Evolutionary conservation across 2,797 vertebrate genomes (phyloP).

Genomic region (Danio kyathit): DNA sequence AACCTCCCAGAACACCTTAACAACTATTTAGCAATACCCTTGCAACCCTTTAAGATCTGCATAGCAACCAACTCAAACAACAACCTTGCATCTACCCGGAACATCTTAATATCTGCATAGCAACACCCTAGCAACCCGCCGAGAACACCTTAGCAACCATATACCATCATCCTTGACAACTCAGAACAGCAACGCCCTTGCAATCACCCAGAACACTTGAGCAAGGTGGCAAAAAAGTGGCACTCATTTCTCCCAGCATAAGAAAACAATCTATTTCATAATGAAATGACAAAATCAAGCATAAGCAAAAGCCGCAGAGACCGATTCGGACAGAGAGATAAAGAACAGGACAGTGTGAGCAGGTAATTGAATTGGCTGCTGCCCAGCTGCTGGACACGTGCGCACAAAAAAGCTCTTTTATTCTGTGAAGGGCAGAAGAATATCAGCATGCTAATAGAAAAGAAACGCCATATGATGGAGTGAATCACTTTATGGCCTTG

Average conservation of each 20-base stretch:
- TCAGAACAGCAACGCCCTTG: not conserved
- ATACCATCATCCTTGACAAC: not conserved
- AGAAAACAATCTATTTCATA: conserved; percentile 1
- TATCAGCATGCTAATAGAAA: conserved; percentile 21
- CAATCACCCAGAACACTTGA: not conserved
- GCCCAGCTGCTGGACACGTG: not conserved
- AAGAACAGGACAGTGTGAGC: not conserved
- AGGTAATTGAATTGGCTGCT: conserved; percentile 8
- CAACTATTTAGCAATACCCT: not conserved
- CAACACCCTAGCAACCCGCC: not conserved
- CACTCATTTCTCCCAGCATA: not conserved
- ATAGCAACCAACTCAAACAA: not conserved
- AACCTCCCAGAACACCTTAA: not conserved
- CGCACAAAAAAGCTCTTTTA: not conserved
- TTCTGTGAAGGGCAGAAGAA: conserved; percentile 18
- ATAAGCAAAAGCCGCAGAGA: conserved; percentile 17
- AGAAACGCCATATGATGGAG: not conserved
- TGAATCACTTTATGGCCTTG: conserved; percentile 1
- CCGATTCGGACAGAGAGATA: conserved; percentile 19
- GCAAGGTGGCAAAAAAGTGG: not conserved
- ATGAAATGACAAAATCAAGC: conserved; percentile 22
- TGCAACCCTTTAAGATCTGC: not conserved
- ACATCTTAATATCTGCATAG: not conserved
- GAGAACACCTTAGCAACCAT: not conserved
- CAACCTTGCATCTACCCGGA: not conserved